Evolutionary conservation across 1,140 invertebrate species (phyloP), one percentile per base, ranked within the genome.

Genomic region (Phymorhynchus buccinoides): DNA sequence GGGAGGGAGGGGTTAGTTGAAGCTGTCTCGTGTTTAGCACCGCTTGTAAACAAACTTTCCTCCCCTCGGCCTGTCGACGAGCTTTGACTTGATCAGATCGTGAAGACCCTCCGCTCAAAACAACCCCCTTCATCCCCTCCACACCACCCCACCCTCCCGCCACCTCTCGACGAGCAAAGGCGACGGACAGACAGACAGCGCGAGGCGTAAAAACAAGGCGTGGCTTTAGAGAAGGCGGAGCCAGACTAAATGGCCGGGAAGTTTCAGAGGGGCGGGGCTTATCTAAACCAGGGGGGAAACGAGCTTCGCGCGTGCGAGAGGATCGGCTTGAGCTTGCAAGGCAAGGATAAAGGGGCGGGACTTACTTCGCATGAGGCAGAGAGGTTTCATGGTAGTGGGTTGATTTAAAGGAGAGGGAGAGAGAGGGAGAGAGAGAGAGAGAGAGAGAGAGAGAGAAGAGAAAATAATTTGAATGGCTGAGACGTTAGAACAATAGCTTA

Each of bases 41-140:
- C 9, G 35, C 73, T 75, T 75, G 73, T 75, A 75, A 75, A 75
- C 73, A 75, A 75, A 75, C 73, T 39, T 75, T 37, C 32, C 37
- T 18, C n/a, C 6, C n/a, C 0, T 27, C 56, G 22, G 73, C 37
- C 73, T 75, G 68, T 73, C 37, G 73, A 41, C 73, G 4, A 1
- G 39, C 16, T 75, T 9, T 35, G n/a, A n/a, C n/a, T n/a, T n/a
- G n/a, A n/a, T n/a, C n/a, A n/a, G n/a, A n/a, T n/a, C n/a, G n/a
- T n/a, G n/a, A n/a, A n/a, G n/a, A n/a, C n/a, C n/a, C n/a, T 9
- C 30, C 68, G 68, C 68, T 35, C 9, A 18, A 52, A 52, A 9
- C 48, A 0, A 14, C 48, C 48, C 48, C 48, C 0, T 52, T 52
- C 12, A 9, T 52, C 48, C 48, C 22, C 48, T 18, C 48, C 48